phyloP scores from a whole-genome alignment of 2,113 vertebrate genomes.

The Aspiorhynchus laticeps region DNA sequence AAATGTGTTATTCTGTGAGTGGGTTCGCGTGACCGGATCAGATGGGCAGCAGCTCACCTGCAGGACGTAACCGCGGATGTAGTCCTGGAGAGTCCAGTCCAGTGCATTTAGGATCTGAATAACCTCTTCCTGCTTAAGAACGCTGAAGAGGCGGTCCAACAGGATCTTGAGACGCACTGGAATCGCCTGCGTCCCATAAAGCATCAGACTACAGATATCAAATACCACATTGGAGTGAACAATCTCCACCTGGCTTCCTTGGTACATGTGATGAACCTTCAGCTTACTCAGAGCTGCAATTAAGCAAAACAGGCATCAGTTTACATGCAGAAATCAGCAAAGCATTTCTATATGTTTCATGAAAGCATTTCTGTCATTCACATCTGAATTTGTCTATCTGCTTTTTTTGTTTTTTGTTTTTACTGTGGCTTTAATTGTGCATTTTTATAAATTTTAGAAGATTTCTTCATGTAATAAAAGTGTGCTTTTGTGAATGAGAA shows the following conservation, averaged over 20 bases:
- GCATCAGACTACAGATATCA: constrained; percentile 97
- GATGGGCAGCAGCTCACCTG: constrained; percentile 75
- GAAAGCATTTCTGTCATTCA: background rate
- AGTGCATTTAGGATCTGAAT: constrained; percentile 93
- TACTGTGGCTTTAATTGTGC: background rate
- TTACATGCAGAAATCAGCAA: background rate
- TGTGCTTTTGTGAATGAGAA: background rate
- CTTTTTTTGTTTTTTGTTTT: background rate
- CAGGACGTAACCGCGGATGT: constrained; percentile 95
- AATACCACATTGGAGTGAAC: constrained; percentile 98
- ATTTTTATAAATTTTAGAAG: background rate
- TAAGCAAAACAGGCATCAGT: constrained; percentile 43
- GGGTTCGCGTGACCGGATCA: background rate
- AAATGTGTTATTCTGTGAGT: background rate
- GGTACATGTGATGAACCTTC: constrained; percentile 88
- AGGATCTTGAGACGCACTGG: constrained; percentile 97
- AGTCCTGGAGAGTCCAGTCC: constrained; percentile 97
- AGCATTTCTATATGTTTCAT: background rate
- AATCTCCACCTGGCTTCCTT: constrained; percentile 94
- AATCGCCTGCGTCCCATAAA: constrained; percentile 95
- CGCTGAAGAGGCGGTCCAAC: constrained; percentile 95
- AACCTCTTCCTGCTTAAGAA: constrained; percentile 95
- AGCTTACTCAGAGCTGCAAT: constrained; percentile 92
- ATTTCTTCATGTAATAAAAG: background rate
- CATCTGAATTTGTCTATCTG: background rate